Percentiles rank a stretch among this genome's conserved stretches.
Conservation (phyloP, 2,888 invertebrate genomes). For the Oligia fasciuncula region DNA sequence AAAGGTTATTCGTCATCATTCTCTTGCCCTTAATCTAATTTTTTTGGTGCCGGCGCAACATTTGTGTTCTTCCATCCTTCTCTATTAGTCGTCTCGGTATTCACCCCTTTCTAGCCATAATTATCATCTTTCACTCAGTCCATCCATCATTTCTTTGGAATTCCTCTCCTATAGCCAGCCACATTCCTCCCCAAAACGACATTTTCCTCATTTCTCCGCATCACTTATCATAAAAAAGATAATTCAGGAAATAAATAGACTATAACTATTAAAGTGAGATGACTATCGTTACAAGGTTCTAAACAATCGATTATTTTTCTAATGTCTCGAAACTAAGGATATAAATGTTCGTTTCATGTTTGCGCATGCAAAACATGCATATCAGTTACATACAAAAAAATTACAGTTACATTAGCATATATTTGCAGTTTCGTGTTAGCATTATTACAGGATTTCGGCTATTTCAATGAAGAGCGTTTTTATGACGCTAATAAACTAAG, state of each 20-base stretch:
- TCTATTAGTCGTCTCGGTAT: not conserved
- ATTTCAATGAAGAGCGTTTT: slow-evolving; percentile 10
- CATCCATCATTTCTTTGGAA: not conserved
- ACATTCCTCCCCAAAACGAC: not conserved
- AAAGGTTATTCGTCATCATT: not conserved
- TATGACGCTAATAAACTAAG: slow-evolving; percentile 5
- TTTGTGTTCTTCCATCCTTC: not conserved
- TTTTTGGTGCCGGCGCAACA: not conserved
- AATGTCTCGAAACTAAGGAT: slow-evolving; percentile 13
- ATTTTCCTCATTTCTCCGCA: not conserved
- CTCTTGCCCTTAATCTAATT: not conserved
- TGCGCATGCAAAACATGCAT: slow-evolving; percentile 22
- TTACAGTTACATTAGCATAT: slow-evolving; percentile 44
- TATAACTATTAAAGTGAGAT: not conserved
- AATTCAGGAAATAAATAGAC: not conserved
- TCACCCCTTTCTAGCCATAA: not conserved
- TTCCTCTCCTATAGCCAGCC: too few species aligned
- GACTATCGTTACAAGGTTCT: not conserved
- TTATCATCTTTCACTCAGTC: not conserved
- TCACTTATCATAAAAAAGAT: not conserved
- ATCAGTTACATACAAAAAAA: slow-evolving; percentile 49
- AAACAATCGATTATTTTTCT: slow-evolving; percentile 1
- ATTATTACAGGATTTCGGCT: not conserved
- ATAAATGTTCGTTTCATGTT: slow-evolving; percentile 25
- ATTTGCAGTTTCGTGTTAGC: slow-evolving; percentile 47